phyloP scores from a whole-genome alignment of 2,797 vertebrate genomes.

The Miopithecus talapoin region DNA sequence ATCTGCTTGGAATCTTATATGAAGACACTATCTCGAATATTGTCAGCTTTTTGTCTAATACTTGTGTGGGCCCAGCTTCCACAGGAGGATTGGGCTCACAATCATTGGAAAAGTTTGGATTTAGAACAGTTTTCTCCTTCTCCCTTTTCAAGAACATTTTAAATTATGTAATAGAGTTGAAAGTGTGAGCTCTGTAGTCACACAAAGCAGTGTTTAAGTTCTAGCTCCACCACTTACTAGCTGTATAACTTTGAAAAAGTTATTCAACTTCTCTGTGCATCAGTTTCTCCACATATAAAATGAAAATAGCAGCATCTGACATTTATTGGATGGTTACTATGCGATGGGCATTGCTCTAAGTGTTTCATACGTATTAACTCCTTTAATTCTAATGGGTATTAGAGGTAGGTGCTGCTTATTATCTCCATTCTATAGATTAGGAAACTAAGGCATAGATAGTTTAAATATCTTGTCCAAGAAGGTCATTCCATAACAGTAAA shows the following conservation, averaged over 20 bases:
- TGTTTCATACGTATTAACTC: background rate
- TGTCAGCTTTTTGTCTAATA: background rate
- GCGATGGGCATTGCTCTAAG: background rate
- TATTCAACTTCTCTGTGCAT: slow-evolving; percentile 28
- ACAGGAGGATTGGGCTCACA: background rate
- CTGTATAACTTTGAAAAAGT: background rate
- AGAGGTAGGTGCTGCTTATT: background rate
- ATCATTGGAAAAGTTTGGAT: slow-evolving; percentile 10
- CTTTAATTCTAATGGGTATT: background rate
- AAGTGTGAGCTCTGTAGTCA: background rate
- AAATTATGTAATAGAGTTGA: background rate
- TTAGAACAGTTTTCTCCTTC: background rate
- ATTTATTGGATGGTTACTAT: background rate
- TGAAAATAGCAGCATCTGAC: background rate
- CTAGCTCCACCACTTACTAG: background rate
- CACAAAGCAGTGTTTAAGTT: background rate
- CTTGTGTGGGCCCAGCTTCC: background rate
- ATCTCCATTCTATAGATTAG: background rate
- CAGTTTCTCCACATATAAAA: background rate
- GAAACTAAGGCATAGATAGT: background rate
- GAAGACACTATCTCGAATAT: background rate
- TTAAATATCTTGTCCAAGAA: slow-evolving; percentile 37
- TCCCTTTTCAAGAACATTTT: background rate
- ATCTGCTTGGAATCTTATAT: background rate
- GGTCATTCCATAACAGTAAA: background rate